phyloP scores from a whole-genome alignment of 2,888 invertebrate genomes.

The Dorcus hopei region DNA sequence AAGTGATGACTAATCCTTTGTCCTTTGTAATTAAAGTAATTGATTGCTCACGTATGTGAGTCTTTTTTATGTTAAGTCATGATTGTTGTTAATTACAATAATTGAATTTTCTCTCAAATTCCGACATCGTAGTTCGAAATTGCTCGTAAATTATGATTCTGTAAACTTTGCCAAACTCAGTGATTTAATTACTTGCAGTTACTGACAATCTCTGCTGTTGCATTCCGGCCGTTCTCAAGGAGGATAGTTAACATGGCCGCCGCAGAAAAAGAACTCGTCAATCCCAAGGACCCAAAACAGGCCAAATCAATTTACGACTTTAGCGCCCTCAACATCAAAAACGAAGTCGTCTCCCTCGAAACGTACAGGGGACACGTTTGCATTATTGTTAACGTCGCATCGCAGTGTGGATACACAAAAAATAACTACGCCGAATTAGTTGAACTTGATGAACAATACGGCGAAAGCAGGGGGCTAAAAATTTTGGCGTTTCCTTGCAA shows the following conservation, averaged over 20 bases:
- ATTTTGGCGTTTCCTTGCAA: conserved; percentile 87
- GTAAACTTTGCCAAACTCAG: too few relatives aligned
- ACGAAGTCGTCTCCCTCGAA: conserved; percentile 73
- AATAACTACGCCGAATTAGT: conserved; percentile 81
- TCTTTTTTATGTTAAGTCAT: too few relatives aligned
- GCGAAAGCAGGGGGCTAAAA: conserved; percentile 65
- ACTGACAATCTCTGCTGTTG: too few relatives aligned
- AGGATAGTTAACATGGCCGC: not conserved
- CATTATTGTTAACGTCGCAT: conserved; percentile 85
- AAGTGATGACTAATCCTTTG: too few relatives aligned
- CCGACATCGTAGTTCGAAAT: too few relatives aligned
- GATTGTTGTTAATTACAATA: too few relatives aligned
- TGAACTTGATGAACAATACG: conserved; percentile 70
- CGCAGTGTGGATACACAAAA: conserved; percentile 79
- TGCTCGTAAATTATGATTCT: too few relatives aligned
- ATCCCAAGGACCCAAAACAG: conserved; percentile 7
- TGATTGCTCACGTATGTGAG: too few relatives aligned
- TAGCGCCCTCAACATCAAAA: conserved; percentile 77
- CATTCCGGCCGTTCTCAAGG: too few relatives aligned
- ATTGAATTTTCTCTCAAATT: too few relatives aligned
- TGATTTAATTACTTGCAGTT: too few relatives aligned
- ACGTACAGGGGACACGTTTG: conserved; percentile 79
- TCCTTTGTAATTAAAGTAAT: too few relatives aligned
- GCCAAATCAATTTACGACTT: conserved; percentile 80
- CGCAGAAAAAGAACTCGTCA: not conserved